Evolutionary conservation across 2,113 vertebrate species (phyloP).

Genomic region (Vulpes vulpes): DNA sequence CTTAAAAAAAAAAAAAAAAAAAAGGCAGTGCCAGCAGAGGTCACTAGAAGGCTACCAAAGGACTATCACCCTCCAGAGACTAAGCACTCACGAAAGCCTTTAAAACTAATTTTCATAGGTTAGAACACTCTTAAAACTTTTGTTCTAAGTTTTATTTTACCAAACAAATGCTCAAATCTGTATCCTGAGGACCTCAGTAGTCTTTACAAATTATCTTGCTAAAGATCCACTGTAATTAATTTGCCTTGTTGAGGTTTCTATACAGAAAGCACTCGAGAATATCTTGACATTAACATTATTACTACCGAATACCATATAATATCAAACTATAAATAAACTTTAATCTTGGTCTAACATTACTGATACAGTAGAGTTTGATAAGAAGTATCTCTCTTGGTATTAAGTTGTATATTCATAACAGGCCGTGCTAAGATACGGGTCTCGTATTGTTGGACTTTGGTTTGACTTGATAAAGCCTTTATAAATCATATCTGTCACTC

Average conservation of each 20-base stretch:
- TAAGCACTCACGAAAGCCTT: not conserved
- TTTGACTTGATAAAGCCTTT: not conserved
- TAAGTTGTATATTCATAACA: not conserved
- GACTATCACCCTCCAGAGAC: not conserved
- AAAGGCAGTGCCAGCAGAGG: not conserved
- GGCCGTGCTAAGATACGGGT: not conserved
- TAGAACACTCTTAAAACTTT: not conserved
- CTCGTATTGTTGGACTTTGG: not conserved
- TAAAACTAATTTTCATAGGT: not conserved
- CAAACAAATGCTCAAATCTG: not conserved
- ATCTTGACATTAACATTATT: not conserved
- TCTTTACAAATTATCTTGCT: not conserved
- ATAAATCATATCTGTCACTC: not conserved
- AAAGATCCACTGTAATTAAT: not conserved
- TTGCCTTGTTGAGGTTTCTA: not conserved
- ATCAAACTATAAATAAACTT: no score
- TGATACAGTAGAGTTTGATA: not conserved
- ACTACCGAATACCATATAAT: not conserved
- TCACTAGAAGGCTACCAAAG: not conserved
- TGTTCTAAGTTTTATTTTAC: not conserved
- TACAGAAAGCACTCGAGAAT: not conserved
- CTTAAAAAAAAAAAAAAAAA: no score
- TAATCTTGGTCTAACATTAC: not conserved
- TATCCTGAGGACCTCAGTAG: not conserved
- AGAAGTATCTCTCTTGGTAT: not conserved